Conservation (phyloP, 2,113 vertebrate genomes). For the Epinephelus fuscoguttatus region DNA sequence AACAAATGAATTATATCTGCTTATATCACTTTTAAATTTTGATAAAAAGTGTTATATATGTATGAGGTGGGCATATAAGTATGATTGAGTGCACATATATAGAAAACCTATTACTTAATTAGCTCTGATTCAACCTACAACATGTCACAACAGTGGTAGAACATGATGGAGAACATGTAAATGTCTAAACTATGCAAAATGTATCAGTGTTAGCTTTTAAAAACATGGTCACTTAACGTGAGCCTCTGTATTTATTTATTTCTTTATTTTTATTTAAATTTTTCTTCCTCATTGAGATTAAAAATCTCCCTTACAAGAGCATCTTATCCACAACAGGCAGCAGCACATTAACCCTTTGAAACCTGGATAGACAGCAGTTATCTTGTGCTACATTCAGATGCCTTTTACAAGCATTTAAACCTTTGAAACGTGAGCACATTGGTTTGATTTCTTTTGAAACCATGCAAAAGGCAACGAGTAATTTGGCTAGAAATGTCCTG, state of each 20-base stretch:
- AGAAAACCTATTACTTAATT: background rate
- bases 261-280: background rate
- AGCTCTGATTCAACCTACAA: background rate
- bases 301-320: too few species aligned
- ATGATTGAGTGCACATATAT: background rate
- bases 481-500: too few species aligned
- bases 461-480: too few species aligned
- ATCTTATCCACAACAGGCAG: too few species aligned
- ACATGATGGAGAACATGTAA: background rate
- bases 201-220: background rate
- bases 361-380: too few species aligned
- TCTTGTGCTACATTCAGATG: too few species aligned
- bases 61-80: background rate
- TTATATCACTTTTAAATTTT: background rate
- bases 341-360: too few species aligned
- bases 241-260: too few species aligned
- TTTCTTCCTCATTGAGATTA: too few species aligned
- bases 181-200: background rate
- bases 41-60: slow-evolving; percentile 1
- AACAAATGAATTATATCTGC: background rate
- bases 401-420: too few species aligned
- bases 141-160: background rate
- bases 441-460: too few species aligned
- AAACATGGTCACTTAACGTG: background rate
- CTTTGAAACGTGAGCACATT: too few species aligned